A percentile compares a stretch with the other conserved stretches of the same genome.
phyloP scores from a whole-genome alignment of 2,888 invertebrate genomes.

The Oligia strigilis region DNA sequence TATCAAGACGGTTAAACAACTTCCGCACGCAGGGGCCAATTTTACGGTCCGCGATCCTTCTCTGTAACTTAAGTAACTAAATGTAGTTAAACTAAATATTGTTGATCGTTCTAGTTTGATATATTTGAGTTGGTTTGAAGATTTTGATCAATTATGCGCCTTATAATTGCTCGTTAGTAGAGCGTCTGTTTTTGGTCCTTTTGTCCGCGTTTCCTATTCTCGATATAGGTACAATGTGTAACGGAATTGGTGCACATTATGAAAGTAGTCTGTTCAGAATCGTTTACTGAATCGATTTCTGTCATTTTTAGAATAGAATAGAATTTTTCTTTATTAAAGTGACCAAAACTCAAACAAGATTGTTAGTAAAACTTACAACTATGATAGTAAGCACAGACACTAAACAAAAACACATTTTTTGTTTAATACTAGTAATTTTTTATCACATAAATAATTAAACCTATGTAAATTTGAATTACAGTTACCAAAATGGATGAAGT shows the following conservation, averaged over 20 bases:
- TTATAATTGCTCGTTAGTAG: constrained; percentile 13
- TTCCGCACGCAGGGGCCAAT: constrained; percentile 67
- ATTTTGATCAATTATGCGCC: constrained; percentile 35
- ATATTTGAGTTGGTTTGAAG: constrained; percentile 45
- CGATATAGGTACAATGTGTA: not conserved
- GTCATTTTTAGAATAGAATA: not conserved
- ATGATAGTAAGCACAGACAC: too few species aligned
- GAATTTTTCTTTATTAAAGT: too few species aligned
- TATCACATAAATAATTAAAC: not conserved
- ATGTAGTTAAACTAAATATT: constrained; percentile 54
- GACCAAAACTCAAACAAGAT: too few species aligned
- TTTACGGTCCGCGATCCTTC: constrained; percentile 60
- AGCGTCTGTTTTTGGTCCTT: not conserved
- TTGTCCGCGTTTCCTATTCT: not conserved
- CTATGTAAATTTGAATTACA: not conserved
- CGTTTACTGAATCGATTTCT: not conserved
- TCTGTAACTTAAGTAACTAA: constrained; percentile 38
- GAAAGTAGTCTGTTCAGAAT: not conserved
- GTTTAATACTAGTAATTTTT: not conserved
- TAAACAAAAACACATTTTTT: too few species aligned
- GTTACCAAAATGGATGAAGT: not conserved
- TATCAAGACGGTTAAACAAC: constrained; percentile 65
- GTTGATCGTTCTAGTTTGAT: constrained; percentile 38
- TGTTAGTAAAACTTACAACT: too few species aligned
- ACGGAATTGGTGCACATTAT: not conserved